Evolutionary conservation across 1,140 invertebrate species (phyloP), one percentile per base, ranked within the genome.

Genomic region (Sarcophaga bullata): DNA sequence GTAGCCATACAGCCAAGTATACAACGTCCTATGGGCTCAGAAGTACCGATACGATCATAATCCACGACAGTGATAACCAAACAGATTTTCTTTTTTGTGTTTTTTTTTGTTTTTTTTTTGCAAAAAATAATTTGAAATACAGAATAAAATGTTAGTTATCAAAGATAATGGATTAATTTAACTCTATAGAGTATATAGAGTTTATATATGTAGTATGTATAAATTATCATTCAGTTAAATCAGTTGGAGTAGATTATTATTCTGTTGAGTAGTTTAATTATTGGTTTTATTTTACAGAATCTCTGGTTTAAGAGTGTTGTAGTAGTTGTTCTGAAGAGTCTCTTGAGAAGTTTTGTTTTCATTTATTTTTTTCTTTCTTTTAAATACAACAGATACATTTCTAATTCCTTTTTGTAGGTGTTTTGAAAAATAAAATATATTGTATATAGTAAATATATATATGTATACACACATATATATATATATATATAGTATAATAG

Each of bases 41-140:
- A 99, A 73, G 98, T 99, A 75, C 98, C 98, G 91, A 99, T 99
- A 91, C 98, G 96, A 93, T 99, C 99, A 91, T 99, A 99, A 92
- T 99, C 99, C 90, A 99, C 98, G 85, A 99, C 98, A 80, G 98
- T 99, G 86, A 99, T 96, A 89, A 97, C 95, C 92, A 99, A 93
- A 91, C 98, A 96, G 85, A 99, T 98, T 97, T 99, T 99, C 98
- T 99, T 94, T 37, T 37, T 37, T n/a, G n/a, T n/a, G n/a, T n/a
- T 37, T 37, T 37, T 37, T 37, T 37, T 37, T 37, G 25, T 1
- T 37, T 37, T 37, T 37, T 37, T 83, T 73, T n/a, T n/a, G 5
- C 37, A 73, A 73, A 17, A 25, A 19, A 50, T 17, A 17, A 50
- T 50, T 50, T 62, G 58, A 78, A 50, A 73, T 46, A 76, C 49